Conservation (phyloP, 2,888 invertebrate genomes). For the Amphipoea oculea region DNA sequence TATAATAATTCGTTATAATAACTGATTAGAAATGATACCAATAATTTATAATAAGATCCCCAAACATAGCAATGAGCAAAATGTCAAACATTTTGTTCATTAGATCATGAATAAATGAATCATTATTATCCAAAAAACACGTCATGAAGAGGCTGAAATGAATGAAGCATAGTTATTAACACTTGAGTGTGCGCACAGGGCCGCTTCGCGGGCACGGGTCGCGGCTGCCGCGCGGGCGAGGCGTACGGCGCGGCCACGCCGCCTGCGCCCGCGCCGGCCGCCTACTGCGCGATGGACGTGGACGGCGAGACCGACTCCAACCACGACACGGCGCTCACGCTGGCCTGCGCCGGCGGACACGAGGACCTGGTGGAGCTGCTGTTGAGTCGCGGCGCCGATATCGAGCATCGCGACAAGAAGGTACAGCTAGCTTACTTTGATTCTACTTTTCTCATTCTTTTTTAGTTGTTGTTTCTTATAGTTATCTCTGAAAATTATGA, state of each 20-base stretch:
- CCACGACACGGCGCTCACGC: slow-evolving; percentile 99
- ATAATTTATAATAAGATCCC: too few relatives aligned
- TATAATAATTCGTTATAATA: too few relatives aligned
- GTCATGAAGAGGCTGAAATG: not conserved
- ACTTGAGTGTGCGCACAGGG: slow-evolving; percentile 63
- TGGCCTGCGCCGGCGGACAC: slow-evolving; percentile 99
- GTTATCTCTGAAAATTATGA: not conserved
- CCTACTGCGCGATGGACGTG: slow-evolving; percentile 96
- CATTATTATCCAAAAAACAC: not conserved
- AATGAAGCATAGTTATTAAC: not conserved
- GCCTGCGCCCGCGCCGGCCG: slow-evolving; percentile 86
- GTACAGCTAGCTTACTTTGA: slow-evolving; percentile 59
- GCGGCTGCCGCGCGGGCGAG: slow-evolving; percentile 74
- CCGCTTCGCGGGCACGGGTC: slow-evolving; percentile 76
- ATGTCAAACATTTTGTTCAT: too few relatives aligned
- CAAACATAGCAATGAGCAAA: too few relatives aligned
- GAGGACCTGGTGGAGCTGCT: slow-evolving; percentile 98
- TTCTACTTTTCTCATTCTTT: not conserved
- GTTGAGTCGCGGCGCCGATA: slow-evolving; percentile 97
- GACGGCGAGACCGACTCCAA: slow-evolving; percentile 99
- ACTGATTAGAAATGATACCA: too few relatives aligned
- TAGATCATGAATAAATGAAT: not conserved
- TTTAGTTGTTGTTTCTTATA: not conserved
- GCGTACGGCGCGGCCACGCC: slow-evolving; percentile 79
- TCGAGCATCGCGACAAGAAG: slow-evolving; percentile 99